These are phyloP conservation scores for Berghia stephanieae DNA, from an alignment of 1,140 invertebrate species.

Conservation along the genomic window DNA sequence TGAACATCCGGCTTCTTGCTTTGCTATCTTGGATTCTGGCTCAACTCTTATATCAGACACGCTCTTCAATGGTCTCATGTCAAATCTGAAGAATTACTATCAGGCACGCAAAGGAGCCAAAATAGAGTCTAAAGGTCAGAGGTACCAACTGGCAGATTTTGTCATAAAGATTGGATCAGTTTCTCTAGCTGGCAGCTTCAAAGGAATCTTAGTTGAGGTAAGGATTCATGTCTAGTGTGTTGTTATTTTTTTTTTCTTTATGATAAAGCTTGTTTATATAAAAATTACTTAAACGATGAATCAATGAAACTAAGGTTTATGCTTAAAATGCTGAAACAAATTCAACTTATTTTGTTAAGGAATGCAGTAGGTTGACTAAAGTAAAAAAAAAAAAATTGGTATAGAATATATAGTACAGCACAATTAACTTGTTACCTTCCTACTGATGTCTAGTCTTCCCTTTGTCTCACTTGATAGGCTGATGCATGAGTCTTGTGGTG, in stretches of 20 bases:
- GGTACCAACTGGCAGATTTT: conserved; percentile 94
- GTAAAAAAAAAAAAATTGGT: not conserved
- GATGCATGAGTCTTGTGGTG: too few relatives aligned
- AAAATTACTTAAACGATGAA: too few relatives aligned
- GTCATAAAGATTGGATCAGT: conserved; percentile 93
- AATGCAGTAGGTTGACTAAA: not conserved
- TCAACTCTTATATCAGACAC: conserved; percentile 87
- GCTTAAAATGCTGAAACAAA: too few relatives aligned
- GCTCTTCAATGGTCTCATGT: conserved; percentile 89
- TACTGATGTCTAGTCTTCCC: too few relatives aligned
- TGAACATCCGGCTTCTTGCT: conserved; percentile 93
- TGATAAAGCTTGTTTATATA: not conserved
- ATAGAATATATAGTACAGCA: not conserved
- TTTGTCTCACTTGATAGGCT: too few relatives aligned
- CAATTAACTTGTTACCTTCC: not conserved
- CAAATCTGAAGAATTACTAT: conserved; percentile 87
- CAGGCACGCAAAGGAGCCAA: conserved; percentile 79
- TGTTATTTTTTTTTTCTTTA: conserved; percentile 8
- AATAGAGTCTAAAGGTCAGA: conserved; percentile 90
- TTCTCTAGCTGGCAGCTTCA: conserved; percentile 86
- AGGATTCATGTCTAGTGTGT: conserved; percentile 33
- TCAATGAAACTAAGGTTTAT: too few relatives aligned
- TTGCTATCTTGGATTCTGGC: conserved; percentile 86
- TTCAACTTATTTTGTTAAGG: too few relatives aligned
- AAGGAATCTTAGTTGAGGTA: conserved; percentile 93